These are phyloP conservation scores for Caiman crocodilus DNA, from an alignment of 2,797 vertebrate species.

Conservation along the genomic window DNA sequence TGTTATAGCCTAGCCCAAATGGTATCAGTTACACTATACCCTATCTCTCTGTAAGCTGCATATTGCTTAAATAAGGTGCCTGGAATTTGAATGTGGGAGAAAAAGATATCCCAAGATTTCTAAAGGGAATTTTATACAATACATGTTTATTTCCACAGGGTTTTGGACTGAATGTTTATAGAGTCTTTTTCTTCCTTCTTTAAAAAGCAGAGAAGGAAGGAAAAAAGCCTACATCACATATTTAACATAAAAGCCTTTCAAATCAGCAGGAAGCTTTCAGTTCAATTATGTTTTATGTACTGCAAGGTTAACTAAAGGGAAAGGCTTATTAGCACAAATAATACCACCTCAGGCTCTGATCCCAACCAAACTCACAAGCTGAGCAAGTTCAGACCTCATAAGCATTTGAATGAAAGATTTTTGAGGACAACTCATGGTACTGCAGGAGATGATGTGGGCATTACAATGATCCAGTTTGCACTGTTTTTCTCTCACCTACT, in stretches of 20 bases:
- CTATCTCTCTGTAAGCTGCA: neutral
- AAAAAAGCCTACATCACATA: constrained; percentile 23
- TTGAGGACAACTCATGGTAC: neutral
- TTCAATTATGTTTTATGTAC: constrained; percentile 69
- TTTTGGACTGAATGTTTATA: constrained; percentile 30
- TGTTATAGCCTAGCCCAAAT: constrained; percentile 4
- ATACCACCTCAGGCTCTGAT: constrained; percentile 14
- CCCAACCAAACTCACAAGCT: neutral
- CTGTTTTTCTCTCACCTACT: neutral
- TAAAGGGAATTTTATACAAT: constrained; percentile 21
- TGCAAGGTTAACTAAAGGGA: constrained; percentile 56
- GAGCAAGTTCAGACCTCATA: neutral
- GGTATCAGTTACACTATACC: neutral
- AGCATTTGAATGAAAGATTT: neutral
- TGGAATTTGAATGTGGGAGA: constrained; percentile 33
- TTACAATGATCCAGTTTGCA: neutral
- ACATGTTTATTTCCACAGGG: constrained; percentile 49
- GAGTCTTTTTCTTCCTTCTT: neutral
- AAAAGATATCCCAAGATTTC: constrained; percentile 28
- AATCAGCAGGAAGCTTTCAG: constrained; percentile 64
- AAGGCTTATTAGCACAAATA: constrained; percentile 62
- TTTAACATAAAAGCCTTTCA: constrained; percentile 67
- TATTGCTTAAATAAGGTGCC: constrained; percentile 61
- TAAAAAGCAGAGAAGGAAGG: constrained; percentile 39
- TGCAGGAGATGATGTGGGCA: neutral